phyloP scores from a whole-genome alignment of 2,888 invertebrate species.

The Lathronympha strigana region DNA sequence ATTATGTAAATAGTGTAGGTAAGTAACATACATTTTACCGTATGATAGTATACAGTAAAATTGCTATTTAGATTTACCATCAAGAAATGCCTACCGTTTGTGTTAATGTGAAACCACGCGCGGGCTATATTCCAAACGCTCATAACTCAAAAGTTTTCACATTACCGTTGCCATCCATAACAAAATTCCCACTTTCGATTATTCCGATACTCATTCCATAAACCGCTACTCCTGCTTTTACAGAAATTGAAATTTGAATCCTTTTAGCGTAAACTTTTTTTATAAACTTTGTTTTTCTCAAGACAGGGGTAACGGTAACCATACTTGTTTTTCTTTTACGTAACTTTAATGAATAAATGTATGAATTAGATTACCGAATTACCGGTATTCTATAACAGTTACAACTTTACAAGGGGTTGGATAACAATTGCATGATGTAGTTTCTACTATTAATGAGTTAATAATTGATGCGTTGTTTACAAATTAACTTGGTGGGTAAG shows the following conservation, averaged over 20 bases:
- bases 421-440: conserved; percentile 29
- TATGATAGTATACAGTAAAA: too few relatives aligned
- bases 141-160: conserved; percentile 29
- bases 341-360: conserved; percentile 25
- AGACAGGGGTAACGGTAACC: conserved; percentile 1
- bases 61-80: conserved; percentile 9
- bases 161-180: conserved; percentile 9
- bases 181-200: conserved; percentile 14
- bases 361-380: conserved; percentile 26
- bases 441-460: conserved; percentile 26
- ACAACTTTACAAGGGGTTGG: conserved; percentile 23
- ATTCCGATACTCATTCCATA: background rate
- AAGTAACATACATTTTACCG: too few relatives aligned
- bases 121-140: background rate
- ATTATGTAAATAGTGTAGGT: too few relatives aligned
- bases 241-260: conserved; percentile 7
- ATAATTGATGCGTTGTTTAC: too few relatives aligned
- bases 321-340: conserved; percentile 9
- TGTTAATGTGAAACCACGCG: background rate
- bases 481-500: background rate
- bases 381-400: conserved; percentile 26
- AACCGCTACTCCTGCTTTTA: conserved; percentile 3
- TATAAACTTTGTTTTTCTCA: background rate
- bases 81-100: background rate
- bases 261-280: conserved; percentile 9